Conservation (phyloP, 2,797 vertebrate species). For the Tiaroga cobitis region DNA sequence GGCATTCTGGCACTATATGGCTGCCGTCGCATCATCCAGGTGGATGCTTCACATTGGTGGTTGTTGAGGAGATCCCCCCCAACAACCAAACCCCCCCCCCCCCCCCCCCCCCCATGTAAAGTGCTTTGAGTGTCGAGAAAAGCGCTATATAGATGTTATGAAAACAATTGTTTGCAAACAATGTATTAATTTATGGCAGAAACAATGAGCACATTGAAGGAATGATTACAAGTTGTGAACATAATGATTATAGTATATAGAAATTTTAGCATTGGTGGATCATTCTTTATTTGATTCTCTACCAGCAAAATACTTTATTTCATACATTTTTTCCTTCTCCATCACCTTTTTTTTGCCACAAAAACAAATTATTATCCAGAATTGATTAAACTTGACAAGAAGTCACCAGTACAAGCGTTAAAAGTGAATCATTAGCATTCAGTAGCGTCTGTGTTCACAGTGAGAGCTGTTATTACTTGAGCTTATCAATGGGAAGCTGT, state of each 20-base stretch:
- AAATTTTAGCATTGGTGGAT: background rate
- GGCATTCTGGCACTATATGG: too few species aligned
- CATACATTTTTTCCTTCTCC: background rate
- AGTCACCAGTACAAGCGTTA: conserved; percentile 15
- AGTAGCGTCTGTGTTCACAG: conserved; percentile 22
- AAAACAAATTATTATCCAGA: background rate
- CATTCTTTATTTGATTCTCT: background rate
- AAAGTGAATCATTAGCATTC: conserved; percentile 51
- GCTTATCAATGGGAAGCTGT: conserved; percentile 46
- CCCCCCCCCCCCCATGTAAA: too few species aligned
- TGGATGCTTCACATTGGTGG: too few species aligned
- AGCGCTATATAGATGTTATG: too few species aligned
- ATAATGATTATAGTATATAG: too few species aligned
- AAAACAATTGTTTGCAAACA: too few species aligned
- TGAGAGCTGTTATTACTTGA: conserved; percentile 39
- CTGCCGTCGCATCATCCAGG: too few species aligned
- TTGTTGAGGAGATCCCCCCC: too few species aligned
- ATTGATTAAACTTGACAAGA: conserved; percentile 14
- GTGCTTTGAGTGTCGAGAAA: too few species aligned
- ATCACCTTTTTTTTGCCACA: background rate
- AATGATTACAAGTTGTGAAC: too few species aligned
- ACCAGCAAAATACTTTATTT: background rate
- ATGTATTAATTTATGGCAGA: background rate
- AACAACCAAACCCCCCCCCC: too few species aligned
- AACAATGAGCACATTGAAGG: background rate